A percentile compares a stretch with the other conserved stretches of the same genome.
phyloP scores from a whole-genome alignment of 2,888 invertebrate species.

The Plagodis dolabraria region DNA sequence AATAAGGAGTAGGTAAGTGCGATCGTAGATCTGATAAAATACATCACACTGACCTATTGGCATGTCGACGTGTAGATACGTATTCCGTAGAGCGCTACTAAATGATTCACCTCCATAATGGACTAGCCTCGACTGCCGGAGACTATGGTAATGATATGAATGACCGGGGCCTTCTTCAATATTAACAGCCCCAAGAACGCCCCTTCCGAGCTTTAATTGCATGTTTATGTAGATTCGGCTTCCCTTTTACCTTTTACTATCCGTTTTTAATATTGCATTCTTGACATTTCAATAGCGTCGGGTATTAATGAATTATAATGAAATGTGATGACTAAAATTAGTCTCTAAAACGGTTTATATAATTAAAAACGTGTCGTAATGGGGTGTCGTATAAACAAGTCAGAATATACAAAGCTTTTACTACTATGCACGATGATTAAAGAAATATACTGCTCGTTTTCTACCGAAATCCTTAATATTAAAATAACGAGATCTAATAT shows the following conservation, averaged over 20 bases:
- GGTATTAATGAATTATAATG: slow-evolving; percentile 15
- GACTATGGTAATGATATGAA: slow-evolving; percentile 31
- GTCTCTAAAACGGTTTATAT: too few relatives aligned
- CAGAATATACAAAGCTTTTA: too few relatives aligned
- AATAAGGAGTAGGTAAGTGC: too few relatives aligned
- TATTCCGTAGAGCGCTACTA: slow-evolving; percentile 3
- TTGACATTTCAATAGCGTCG: slow-evolving; percentile 37
- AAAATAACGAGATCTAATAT: not conserved
- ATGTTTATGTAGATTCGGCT: slow-evolving; percentile 63
- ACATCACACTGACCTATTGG: slow-evolving; percentile 11
- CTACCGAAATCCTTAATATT: too few relatives aligned
- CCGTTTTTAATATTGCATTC: slow-evolving; percentile 52
- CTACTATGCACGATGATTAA: too few relatives aligned
- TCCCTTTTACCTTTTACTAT: slow-evolving; percentile 32
- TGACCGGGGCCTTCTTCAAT: slow-evolving; percentile 50
- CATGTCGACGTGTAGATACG: slow-evolving; percentile 1
- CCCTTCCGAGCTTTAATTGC: slow-evolving; percentile 61
- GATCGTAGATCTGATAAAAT: not conserved
- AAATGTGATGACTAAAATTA: not conserved
- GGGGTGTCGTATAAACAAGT: too few relatives aligned
- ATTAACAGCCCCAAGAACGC: slow-evolving; percentile 51
- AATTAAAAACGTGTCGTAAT: too few relatives aligned
- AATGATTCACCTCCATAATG: slow-evolving; percentile 31
- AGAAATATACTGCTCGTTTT: too few relatives aligned
- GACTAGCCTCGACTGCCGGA: slow-evolving; percentile 25